A percentile compares a stretch with the other conserved stretches of the same genome.
phyloP scores from a whole-genome alignment of 2,888 invertebrate species.

The Bellardia bayeri region DNA sequence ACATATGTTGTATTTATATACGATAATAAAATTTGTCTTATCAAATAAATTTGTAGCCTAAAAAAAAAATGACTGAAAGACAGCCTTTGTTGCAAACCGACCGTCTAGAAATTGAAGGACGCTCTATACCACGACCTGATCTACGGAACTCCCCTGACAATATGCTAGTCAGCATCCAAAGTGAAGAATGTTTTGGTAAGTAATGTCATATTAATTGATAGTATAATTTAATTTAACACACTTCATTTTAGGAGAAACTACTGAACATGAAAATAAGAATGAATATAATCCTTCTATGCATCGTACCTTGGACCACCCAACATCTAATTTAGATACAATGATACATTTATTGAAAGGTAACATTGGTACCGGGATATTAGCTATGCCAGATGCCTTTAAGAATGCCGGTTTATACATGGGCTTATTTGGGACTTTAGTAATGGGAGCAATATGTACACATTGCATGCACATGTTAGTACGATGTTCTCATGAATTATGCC shows the following conservation, averaged over 20 bases:
- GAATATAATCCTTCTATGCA: conserved; percentile 87
- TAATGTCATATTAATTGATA: conserved; percentile 2
- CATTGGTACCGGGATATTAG: conserved; percentile 96
- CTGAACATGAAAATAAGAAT: conserved; percentile 76
- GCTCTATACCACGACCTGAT: conserved; percentile 80
- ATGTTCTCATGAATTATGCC: conserved; percentile 90
- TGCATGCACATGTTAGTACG: conserved; percentile 94
- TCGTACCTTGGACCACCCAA: conserved; percentile 90
- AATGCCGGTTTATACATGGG: conserved; percentile 95
- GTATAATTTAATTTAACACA: neutral
- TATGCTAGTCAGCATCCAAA: conserved; percentile 83
- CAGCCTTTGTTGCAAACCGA: conserved; percentile 87
- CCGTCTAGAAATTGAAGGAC: conserved; percentile 76
- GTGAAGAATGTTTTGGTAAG: conserved; percentile 81
- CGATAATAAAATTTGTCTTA: too few species aligned
- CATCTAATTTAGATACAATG: conserved; percentile 91
- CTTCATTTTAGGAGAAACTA: conserved; percentile 68
- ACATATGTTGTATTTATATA: too few species aligned
- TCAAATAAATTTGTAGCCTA: conserved; percentile 40
- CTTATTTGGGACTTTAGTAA: conserved; percentile 90
- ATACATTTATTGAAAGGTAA: conserved; percentile 90
- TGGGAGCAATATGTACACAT: conserved; percentile 95
- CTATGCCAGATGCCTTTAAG: conserved; percentile 97
- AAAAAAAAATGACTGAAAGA: conserved; percentile 87
- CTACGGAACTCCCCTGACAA: conserved; percentile 84